phyloP scores from a whole-genome alignment of 1,140 invertebrate genomes.

The Drosophila repleta region DNA sequence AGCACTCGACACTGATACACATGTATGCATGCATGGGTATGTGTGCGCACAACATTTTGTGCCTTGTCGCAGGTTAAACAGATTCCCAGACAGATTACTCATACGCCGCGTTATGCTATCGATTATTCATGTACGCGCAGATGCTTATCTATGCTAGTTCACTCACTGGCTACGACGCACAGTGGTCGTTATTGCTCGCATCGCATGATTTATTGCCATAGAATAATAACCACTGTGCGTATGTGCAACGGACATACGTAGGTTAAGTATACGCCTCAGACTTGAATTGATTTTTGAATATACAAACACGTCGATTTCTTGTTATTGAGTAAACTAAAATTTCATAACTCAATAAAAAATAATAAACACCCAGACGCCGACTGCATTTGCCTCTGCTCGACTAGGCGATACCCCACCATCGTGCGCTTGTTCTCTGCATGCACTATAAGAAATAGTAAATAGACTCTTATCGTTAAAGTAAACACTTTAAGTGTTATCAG shows the following conservation, averaged over 20 bases:
- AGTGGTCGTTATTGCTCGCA: background rate
- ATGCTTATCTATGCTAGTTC: constrained; percentile 10
- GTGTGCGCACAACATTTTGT: constrained; percentile 19
- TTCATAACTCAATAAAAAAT: constrained; percentile 60
- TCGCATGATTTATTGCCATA: background rate
- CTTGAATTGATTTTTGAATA: constrained; percentile 1
- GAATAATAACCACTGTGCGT: constrained; percentile 29
- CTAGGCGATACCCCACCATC: background rate
- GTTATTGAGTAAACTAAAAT: constrained; percentile 50
- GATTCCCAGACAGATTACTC: constrained; percentile 18
- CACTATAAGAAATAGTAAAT: too few species aligned
- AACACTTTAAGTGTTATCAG: background rate
- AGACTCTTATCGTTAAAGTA: background rate
- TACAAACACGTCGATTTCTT: background rate
- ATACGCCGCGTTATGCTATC: constrained; percentile 16
- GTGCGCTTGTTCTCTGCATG: too few species aligned
- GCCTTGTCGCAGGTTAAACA: constrained; percentile 28
- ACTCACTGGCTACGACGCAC: background rate
- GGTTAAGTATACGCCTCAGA: constrained; percentile 55
- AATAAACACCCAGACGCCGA: constrained; percentile 47
- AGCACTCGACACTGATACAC: background rate
- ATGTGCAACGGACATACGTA: constrained; percentile 33
- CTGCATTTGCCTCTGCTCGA: background rate
- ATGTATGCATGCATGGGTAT: background rate
- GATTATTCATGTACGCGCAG: constrained; percentile 18